A percentile compares a stretch with the other conserved stretches of the same genome.
Evolutionary conservation across 2,113 vertebrate species (phyloP).

Genomic region (Nothocercus julius): DNA sequence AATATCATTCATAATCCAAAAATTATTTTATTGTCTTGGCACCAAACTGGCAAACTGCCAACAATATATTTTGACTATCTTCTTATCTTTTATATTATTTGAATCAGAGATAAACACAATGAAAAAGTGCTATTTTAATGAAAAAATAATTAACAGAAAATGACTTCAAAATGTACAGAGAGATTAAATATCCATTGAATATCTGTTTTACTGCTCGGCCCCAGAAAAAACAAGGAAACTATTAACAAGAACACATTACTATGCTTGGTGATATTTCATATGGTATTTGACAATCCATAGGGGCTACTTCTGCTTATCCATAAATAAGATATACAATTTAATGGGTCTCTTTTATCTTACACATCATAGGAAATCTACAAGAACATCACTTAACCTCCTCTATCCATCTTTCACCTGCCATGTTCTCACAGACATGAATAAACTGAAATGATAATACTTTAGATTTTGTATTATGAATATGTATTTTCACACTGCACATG

Average conservation of each 20-base stretch:
- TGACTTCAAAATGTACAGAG: slow-evolving; percentile 22
- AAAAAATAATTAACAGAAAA: background rate
- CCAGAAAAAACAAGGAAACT: slow-evolving; percentile 64
- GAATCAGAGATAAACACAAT: background rate
- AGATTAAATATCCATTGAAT: slow-evolving; percentile 27
- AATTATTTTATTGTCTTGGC: background rate
- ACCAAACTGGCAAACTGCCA: background rate
- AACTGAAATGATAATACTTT: slow-evolving; percentile 60
- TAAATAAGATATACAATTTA: slow-evolving; percentile 80
- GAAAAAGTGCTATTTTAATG: slow-evolving; percentile 11
- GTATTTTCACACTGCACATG: slow-evolving; percentile 43
- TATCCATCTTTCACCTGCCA: slow-evolving; percentile 67
- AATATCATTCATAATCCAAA: background rate
- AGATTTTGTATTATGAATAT: slow-evolving; percentile 62
- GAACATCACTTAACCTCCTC: slow-evolving; percentile 76
- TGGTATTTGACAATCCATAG: slow-evolving; percentile 74
- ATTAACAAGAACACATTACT: slow-evolving; percentile 73
- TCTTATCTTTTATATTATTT: background rate
- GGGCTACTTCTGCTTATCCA: slow-evolving; percentile 71
- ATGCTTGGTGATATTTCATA: slow-evolving; percentile 67
- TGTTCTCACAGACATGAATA: slow-evolving; percentile 57
- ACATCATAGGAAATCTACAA: slow-evolving; percentile 72
- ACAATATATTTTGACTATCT: background rate
- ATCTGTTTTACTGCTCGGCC: slow-evolving; percentile 39
- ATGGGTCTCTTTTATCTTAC: slow-evolving; percentile 76